These are phyloP conservation scores for Latrodectus elegans DNA, from an alignment of 2,888 invertebrate genomes.

Conservation along the genomic window DNA sequence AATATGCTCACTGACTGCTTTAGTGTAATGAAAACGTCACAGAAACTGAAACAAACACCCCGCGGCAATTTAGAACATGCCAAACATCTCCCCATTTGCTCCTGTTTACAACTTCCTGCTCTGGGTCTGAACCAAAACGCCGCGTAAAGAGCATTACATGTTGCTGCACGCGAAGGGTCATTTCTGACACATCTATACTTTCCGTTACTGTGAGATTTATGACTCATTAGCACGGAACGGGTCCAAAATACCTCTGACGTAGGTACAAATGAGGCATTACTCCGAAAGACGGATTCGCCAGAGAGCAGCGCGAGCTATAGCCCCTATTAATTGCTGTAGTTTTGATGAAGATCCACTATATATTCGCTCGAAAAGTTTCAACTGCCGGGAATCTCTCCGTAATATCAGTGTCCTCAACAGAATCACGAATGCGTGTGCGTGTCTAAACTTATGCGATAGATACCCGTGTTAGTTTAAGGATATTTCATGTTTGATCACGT, in stretches of 20 bases:
- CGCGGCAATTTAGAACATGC: conserved; percentile 28
- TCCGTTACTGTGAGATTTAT: conserved; percentile 54
- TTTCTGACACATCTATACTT: conserved; percentile 64
- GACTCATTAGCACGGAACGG: conserved; percentile 56
- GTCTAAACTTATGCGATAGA: conserved; percentile 7
- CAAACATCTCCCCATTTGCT: conserved; percentile 40
- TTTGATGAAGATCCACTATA: conserved; percentile 12
- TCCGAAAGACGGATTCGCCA: not conserved
- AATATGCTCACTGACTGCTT: not conserved
- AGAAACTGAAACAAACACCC: conserved; percentile 2
- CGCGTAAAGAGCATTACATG: not conserved
- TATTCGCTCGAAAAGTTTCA: conserved; percentile 16
- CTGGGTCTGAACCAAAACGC: not conserved
- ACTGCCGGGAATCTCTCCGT: not conserved
- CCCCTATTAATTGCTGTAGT: conserved; percentile 27
- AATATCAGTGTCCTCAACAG: conserved; percentile 18
- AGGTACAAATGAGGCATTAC: not conserved
- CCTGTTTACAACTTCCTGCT: conserved; percentile 63
- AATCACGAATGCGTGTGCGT: conserved; percentile 25
- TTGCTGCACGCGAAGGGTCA: conserved; percentile 48
- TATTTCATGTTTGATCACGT: conserved; percentile 37
- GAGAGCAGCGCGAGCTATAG: not conserved
- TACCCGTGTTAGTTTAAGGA: conserved; percentile 21
- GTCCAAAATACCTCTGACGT: conserved; percentile 21
- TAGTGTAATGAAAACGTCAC: conserved; percentile 19